Evolutionary conservation across 2,113 vertebrate species (phyloP), one percentile per base, ranked within the genome.

Genomic region (Oryzias curvinotus): DNA sequence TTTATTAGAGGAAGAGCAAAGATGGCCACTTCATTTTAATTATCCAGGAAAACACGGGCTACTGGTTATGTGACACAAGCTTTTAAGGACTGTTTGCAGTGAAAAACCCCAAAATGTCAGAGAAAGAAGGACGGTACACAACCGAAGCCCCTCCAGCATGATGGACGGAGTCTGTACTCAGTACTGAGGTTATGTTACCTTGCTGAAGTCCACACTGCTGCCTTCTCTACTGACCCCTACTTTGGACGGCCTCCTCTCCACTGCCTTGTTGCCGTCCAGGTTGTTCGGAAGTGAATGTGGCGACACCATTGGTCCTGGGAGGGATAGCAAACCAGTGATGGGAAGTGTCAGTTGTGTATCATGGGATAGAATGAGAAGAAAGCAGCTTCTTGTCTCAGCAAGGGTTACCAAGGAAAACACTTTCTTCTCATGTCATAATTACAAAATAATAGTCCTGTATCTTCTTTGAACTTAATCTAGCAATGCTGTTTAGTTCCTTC

Each of bases 151-250:
- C 17, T 68, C 65, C 73, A 69, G 45, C 65, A 58, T 52, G 41
- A 71, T 3, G 54, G 71, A 78, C 65, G 18, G 52, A 67, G 65
- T 74, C 82, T 80, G 45, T 71, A 75, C 80, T 81, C 78, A 84
- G 84, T 77, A 70, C 69, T 79, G 25, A 62, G 71, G 50, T 70
- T 62, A 94, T 75, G 70, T 87, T 88, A 97, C 96, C 94, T 96
- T 98, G 91, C 95, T 97, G 84, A 98, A 96, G 90, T 98, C 95
- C 88, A 97, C 94, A 0, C 93, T 95, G 90, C 95, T 98, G 89
- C 95, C 94, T 90, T 98, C 96, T 92, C 95, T 93, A 91, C 96
- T 98, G 91, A 91, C 91, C 88, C 95, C 95, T 78, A 62, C 86
- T 89, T 92, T 83, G 69, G 92, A 92, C 65, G 88, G 91, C 90